Evolutionary conservation across 2,888 invertebrate species (phyloP).

Genomic region (Cantharis rustica): DNA sequence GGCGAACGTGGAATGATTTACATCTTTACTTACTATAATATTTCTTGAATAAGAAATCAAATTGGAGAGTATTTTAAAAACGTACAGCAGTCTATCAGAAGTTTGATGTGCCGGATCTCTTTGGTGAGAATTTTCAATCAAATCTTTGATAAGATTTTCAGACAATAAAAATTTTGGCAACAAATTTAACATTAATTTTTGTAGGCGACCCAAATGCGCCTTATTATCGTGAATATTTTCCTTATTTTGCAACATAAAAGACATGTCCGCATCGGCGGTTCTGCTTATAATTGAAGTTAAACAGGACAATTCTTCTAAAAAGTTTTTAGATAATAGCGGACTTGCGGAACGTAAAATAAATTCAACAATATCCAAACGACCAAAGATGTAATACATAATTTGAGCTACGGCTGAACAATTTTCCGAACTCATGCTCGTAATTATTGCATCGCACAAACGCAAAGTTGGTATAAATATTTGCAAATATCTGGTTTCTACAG

Average conservation of each 20-base stretch:
- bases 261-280: constrained; percentile 50
- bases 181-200: constrained; percentile 75
- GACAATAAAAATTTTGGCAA: constrained; percentile 70
- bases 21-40: constrained; percentile 62
- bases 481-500: constrained; percentile 73
- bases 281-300: constrained; percentile 63
- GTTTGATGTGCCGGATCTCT: constrained; percentile 41
- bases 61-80: constrained; percentile 72
- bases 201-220: constrained; percentile 69
- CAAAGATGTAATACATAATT: constrained; percentile 78
- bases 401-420: constrained; percentile 83
- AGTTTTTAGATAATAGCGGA: constrained; percentile 67
- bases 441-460: constrained; percentile 77
- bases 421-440: constrained; percentile 81
- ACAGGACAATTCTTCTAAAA: constrained; percentile 75
- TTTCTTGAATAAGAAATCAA: constrained; percentile 73
- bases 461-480: constrained; percentile 83
- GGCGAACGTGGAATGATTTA: constrained; percentile 59
- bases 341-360: constrained; percentile 73
- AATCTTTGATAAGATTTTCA: constrained; percentile 50
- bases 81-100: constrained; percentile 54
- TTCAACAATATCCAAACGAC: constrained; percentile 82
- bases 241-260: constrained; percentile 47
- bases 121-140: constrained; percentile 47
- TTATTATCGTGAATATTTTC: constrained; percentile 57